Evolutionary conservation across 2,888 invertebrate species (phyloP), one percentile per base, ranked within the genome.

Genomic region (Hecatera dysodea): DNA sequence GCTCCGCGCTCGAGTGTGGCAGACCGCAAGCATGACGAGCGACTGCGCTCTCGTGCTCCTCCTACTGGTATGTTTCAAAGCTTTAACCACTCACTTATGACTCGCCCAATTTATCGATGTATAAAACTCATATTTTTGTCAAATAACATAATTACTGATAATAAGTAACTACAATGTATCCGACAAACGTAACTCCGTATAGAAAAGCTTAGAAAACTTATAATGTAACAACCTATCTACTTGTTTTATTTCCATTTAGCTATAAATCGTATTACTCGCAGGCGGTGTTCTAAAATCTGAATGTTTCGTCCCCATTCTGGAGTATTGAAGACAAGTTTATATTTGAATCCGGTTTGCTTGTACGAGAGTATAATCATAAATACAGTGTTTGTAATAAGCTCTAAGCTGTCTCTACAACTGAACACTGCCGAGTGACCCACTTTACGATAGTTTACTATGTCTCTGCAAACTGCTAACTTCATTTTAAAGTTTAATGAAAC

Each of bases 11-110:
- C 94, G 92, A 94, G 93, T 96, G 95, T 94, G 94, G 94, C 93
- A 92, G 95, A 93, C 93, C 93, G 93, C 94, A 94, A 95, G 93
- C 96, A 96, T 96, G 96, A 96, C 96, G 96, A 91, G 94, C 88
- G 88, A 90, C 90, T 91, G 93, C 92, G 93, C 93, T 92, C 91
- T 95, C 86, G 89, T 94, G 91, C 90, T 94, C 83, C 87, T 95
- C 84, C 83, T 94, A 85, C 86, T 94, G 95, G 95, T 96, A 92
- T 82, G 95, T 93, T 82, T 61, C 56, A 82, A 19, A 67, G 50
- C 46, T 65, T 65, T 65, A 67, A 74, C 53, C 55, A 42, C 39
- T 59, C 24, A 48, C 50, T 64, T 42, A 73, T 52, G 11, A 19
- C 48, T 36, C n/a, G 24, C 27, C 22, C 27, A 55, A 53, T 67